Evolutionary conservation across 64 coral and sea anemone genomes (phyloP), one percentile per base, ranked within the genome.

Genomic region (Pocillopora verrucosa): DNA sequence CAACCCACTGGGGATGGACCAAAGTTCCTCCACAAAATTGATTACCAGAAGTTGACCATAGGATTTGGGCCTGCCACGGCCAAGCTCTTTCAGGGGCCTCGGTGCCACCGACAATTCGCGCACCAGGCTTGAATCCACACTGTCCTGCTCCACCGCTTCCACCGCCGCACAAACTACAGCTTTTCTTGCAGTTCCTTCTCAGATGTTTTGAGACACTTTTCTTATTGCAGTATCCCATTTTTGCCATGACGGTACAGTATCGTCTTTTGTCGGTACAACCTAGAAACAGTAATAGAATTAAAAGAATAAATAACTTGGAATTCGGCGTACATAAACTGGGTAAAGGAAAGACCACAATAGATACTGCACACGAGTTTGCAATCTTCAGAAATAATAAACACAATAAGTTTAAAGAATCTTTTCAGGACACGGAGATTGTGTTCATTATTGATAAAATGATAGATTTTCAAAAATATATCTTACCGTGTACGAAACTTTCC

Each of bases 21-120:
- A 87, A 86, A 17, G 90, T 87, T 30, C 90, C 90, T 15, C 90
- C 90, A 34, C 90, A 92, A 62, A 76, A 92, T 2, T 25, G 87
- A 13, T 84, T 84, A 4, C 75, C 72, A 16, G 61, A 38, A 38
- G 41, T 36, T 45, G 75, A 51, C 41, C 41, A 51, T 51, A 51
- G 7, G 3, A 51, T 7, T 51, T 51, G 41, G 41, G 89, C 89
- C 45, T 90, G 89, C 89, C 89, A 90, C 14, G 89, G 89, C 89
- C 89, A 90, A 22, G 89, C 89, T 59, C 79, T 69, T 75, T 90
- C 1, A 1, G 89, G 89, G 1, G 89, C 89, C 10, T 80, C 79
- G 11, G 79, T 83, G 6, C 89, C 89, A 36, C 89, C 89, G 1
- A 90, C 73, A 36, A 78, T 79, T 36, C 74, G 36, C 16, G 76